Percentiles rank a stretch among this genome's conserved stretches.
Conservation (phyloP, 2,797 vertebrate species). For the Psittacula echo region DNA sequence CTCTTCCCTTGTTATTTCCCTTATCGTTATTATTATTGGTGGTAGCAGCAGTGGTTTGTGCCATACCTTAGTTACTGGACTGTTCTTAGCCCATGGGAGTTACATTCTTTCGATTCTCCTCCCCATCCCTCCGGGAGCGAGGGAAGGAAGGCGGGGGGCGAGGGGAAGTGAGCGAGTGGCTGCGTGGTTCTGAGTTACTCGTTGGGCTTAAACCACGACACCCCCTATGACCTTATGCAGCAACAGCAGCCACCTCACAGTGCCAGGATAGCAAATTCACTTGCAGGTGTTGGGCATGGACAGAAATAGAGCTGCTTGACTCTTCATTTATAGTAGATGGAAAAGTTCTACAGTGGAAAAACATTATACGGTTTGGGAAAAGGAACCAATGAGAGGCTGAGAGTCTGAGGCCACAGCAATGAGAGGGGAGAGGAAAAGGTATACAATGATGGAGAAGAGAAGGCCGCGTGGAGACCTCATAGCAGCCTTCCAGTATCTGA, state of each 20-base stretch:
- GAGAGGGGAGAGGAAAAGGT: neutral
- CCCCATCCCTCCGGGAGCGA: neutral
- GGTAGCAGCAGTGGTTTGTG: neutral
- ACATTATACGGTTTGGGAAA: neutral
- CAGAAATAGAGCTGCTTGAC: neutral
- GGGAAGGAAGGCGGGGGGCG: no score
- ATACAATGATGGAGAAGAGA: neutral
- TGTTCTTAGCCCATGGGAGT: neutral
- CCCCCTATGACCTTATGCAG: neutral
- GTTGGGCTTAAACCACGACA: neutral
- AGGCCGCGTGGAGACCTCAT: no score
- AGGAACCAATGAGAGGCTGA: fast-evolving
- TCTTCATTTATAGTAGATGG: neutral
- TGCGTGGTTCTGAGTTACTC: neutral
- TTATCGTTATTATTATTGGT: neutral
- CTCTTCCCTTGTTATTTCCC: neutral
- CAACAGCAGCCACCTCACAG: neutral
- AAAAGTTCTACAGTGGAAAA: neutral
- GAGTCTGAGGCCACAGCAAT: neutral
- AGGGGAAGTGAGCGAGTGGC: neutral
- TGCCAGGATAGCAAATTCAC: neutral
- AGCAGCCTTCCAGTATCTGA: no score
- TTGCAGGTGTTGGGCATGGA: neutral
- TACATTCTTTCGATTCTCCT: neutral
- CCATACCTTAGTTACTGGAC: neutral